A percentile compares a stretch with the other conserved stretches of the same genome.
phyloP scores from a whole-genome alignment of 1,140 invertebrate genomes.

The Nebria ingens region DNA sequence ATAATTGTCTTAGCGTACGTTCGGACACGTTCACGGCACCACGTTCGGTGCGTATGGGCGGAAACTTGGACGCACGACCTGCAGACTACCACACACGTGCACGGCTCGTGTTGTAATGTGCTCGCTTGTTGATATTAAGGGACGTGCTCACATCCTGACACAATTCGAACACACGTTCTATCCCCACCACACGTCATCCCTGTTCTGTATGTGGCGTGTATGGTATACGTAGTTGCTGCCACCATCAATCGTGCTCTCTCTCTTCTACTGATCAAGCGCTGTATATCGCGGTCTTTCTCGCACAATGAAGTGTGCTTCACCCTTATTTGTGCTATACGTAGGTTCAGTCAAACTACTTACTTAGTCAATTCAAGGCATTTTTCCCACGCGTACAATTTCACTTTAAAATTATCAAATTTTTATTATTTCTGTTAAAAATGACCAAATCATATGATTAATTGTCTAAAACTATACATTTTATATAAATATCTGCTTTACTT shows the following conservation, averaged over 20 bases:
- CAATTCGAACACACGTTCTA: neutral
- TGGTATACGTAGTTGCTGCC: too few species aligned
- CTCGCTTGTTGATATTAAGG: neutral
- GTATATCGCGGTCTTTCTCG: neutral
- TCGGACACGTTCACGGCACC: slow-evolving; percentile 16
- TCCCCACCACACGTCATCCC: neutral
- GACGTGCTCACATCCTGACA: neutral
- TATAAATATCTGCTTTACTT: too few species aligned
- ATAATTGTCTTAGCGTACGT: slow-evolving; percentile 14
- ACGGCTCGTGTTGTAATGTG: slow-evolving; percentile 28
- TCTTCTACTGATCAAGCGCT: neutral
- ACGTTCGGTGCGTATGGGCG: slow-evolving; percentile 22
- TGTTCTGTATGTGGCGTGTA: too few species aligned
- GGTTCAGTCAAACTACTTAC: too few species aligned
- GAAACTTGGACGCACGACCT: slow-evolving; percentile 31
- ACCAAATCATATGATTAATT: too few species aligned
- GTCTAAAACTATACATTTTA: too few species aligned
- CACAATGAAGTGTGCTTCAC: too few species aligned
- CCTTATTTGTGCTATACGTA: too few species aligned
- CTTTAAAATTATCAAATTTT: too few species aligned
- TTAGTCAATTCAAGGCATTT: too few species aligned
- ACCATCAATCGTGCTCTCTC: neutral
- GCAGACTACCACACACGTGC: slow-evolving; percentile 28
- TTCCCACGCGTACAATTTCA: too few species aligned
- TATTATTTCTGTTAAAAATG: too few species aligned